Conservation (phyloP, 2,113 vertebrate genomes). For the Burhinus oedicnemus region DNA sequence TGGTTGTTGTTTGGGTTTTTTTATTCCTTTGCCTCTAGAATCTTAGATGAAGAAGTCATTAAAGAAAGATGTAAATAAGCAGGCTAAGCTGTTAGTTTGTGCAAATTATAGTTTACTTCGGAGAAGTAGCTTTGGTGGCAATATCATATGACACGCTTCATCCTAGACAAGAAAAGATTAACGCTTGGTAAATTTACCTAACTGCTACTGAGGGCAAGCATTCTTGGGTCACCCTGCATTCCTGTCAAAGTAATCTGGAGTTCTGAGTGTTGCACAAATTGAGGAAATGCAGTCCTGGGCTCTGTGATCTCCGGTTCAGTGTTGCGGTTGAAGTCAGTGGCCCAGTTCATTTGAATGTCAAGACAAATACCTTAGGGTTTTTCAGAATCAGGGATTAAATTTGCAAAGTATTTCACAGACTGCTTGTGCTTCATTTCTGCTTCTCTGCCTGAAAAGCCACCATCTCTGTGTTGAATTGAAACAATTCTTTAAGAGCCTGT, state of each 20-base stretch:
- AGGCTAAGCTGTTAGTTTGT: neutral
- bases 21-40: neutral
- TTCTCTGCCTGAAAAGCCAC: neutral
- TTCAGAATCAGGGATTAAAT: neutral
- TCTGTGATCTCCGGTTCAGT: neutral
- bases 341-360: neutral
- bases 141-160: neutral
- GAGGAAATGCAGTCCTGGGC: neutral
- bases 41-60: neutral
- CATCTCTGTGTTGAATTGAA: neutral
- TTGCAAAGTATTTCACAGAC: neutral
- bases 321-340: neutral
- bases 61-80: neutral
- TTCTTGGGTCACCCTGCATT: neutral
- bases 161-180: neutral
- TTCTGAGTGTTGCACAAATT: neutral
- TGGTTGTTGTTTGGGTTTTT: rapidly evolving
- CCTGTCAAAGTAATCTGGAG: neutral
- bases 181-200: rapidly evolving
- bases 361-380: neutral
- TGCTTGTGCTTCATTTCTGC: neutral
- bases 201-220: neutral
- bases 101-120: neutral
- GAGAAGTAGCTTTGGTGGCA: neutral
- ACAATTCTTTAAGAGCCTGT: neutral